Conservation (phyloP, 2,888 invertebrate genomes). For the Nephrotoma flavescens region DNA sequence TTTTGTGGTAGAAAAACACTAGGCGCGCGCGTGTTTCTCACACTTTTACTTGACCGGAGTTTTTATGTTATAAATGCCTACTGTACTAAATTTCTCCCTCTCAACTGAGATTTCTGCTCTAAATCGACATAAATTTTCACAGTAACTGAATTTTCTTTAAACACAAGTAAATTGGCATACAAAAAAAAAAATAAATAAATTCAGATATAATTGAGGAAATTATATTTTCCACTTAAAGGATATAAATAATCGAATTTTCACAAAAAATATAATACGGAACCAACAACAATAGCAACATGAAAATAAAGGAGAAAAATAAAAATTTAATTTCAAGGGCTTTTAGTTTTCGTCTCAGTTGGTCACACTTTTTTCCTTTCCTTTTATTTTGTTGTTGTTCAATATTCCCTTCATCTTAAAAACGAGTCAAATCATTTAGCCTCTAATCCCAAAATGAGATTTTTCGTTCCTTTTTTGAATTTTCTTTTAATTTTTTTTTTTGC, state of each 20-base stretch:
- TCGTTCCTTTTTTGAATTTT: background rate
- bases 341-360: conserved; percentile 5
- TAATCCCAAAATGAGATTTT: conserved; percentile 1
- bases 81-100: background rate
- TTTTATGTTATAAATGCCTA: too few species aligned
- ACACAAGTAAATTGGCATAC: background rate
- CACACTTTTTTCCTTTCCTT: conserved; percentile 1
- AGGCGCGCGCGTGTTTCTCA: too few species aligned
- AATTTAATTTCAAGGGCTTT: conserved; percentile 5
- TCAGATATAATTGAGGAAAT: background rate
- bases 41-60: too few species aligned
- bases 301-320: background rate
- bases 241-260: background rate
- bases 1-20: too few species aligned
- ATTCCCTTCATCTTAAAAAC: background rate
- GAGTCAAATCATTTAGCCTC: conserved; percentile 2
- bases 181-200: background rate
- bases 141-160: conserved; percentile 1
- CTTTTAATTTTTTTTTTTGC: background rate
- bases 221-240: background rate
- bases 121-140: background rate
- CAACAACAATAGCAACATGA: background rate
- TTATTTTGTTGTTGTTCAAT: background rate
- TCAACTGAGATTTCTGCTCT: background rate
- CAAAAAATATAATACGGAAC: background rate